These are phyloP conservation scores for Nomada ferruginata DNA, from an alignment of 2,888 invertebrate genomes.

Conservation along the genomic window DNA sequence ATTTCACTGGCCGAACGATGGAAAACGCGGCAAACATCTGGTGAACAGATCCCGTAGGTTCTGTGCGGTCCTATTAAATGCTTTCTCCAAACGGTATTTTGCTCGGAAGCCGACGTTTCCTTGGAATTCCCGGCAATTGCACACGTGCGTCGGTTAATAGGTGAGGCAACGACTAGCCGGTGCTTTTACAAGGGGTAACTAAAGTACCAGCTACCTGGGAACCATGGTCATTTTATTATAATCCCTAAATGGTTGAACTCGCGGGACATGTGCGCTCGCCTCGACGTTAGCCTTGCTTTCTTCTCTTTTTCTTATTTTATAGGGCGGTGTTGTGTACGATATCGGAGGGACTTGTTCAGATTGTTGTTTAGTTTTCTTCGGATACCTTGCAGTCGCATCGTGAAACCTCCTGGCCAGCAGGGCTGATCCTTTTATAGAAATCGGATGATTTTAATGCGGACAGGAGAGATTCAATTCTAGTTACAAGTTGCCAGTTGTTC, in stretches of 20 bases:
- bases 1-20: constrained; percentile 41
- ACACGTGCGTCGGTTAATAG: constrained; percentile 48
- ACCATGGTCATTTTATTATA: constrained; percentile 17
- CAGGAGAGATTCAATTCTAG: too few species aligned
- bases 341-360: too few species aligned
- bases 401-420: background rate
- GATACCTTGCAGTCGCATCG: background rate
- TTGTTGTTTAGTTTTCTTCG: background rate
- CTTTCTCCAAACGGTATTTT: constrained; percentile 58
- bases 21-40: constrained; percentile 74
- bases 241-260: constrained; percentile 1
- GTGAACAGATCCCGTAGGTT: constrained; percentile 70
- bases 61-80: constrained; percentile 25
- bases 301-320: too few species aligned
- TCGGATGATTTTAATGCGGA: too few species aligned
- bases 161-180: background rate
- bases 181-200: constrained; percentile 13
- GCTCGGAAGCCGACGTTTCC: constrained; percentile 46
- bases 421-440: too few species aligned
- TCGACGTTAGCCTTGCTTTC: background rate
- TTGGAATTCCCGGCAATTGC: constrained; percentile 55
- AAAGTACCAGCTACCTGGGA: constrained; percentile 15
- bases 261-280: background rate
- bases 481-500: too few species aligned
- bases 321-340: too few species aligned